Evolutionary conservation across 2,113 vertebrate genomes (phyloP).

Genomic region (Camelus dromedarius): DNA sequence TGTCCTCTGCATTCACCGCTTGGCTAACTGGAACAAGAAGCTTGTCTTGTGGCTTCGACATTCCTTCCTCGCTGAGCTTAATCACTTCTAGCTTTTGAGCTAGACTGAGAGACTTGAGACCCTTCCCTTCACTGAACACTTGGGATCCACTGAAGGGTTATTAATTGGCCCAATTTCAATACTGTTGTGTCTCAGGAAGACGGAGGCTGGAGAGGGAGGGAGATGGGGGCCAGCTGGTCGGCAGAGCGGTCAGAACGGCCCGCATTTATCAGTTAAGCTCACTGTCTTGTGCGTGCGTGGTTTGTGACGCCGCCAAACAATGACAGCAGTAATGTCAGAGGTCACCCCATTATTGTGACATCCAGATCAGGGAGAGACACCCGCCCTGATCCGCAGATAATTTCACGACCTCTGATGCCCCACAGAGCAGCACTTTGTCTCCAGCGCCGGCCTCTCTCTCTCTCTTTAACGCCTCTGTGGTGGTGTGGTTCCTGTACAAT

Average conservation of each 20-base stretch:
- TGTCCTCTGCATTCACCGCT: background rate
- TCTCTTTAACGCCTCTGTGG: too few relatives aligned
- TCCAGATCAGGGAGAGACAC: too few relatives aligned
- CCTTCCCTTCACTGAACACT: background rate
- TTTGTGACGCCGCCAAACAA: background rate
- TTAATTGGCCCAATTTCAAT: background rate
- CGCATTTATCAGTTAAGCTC: background rate
- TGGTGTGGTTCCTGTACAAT: too few relatives aligned
- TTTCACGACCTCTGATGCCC: too few relatives aligned
- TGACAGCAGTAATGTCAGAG: background rate
- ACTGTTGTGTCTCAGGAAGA: background rate
- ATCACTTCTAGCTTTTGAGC: background rate
- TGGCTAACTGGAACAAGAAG: background rate
- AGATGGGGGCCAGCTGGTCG: background rate
- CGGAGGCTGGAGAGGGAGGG: background rate
- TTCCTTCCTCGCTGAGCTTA: background rate
- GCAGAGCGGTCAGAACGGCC: background rate
- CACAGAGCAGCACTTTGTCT: too few relatives aligned
- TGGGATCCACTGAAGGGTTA: background rate
- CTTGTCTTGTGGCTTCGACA: background rate
- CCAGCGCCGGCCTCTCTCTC: too few relatives aligned
- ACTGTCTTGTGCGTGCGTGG: background rate
- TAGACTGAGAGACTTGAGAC: background rate
- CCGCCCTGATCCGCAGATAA: too few relatives aligned
- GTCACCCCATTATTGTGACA: too few relatives aligned